A percentile compares a stretch with the other conserved stretches of the same genome.
Conservation (phyloP, 1,140 invertebrate species). For the Meloidogyne hapla region DNA sequence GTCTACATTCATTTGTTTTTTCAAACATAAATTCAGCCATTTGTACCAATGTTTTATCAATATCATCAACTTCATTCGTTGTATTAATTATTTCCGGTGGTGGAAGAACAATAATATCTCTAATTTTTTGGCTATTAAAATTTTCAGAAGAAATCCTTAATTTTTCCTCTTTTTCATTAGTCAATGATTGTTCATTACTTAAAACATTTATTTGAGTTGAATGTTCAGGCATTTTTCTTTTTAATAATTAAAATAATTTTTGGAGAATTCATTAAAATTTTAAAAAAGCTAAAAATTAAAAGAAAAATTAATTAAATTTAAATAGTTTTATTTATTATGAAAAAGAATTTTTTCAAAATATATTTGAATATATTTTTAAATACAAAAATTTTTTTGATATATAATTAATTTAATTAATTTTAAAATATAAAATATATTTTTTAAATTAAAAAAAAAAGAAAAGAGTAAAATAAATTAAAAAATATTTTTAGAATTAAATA, state of each 20-base stretch:
- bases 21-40: conserved; percentile 13
- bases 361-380: too few species aligned
- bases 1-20: conserved; percentile 12
- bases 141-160: too few species aligned
- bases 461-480: too few species aligned
- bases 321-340: too few species aligned
- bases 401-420: too few species aligned
- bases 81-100: conserved; percentile 26
- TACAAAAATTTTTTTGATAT: too few species aligned
- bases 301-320: not conserved
- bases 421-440: too few species aligned
- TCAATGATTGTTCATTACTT: not conserved
- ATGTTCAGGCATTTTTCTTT: not conserved
- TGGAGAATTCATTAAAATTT: not conserved
- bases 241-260: too few species aligned
- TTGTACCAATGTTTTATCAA: conserved; percentile 19
- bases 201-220: not conserved
- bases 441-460: too few species aligned
- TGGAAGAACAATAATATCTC: conserved; percentile 29
- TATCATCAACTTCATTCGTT: conserved; percentile 1
- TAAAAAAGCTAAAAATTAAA: not conserved
- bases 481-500: too few species aligned
- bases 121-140: conserved; percentile 13
- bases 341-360: too few species aligned
- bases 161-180: too few species aligned